Evolutionary conservation across 2,888 invertebrate species (phyloP).

Genomic region (Leucoma salicis): DNA sequence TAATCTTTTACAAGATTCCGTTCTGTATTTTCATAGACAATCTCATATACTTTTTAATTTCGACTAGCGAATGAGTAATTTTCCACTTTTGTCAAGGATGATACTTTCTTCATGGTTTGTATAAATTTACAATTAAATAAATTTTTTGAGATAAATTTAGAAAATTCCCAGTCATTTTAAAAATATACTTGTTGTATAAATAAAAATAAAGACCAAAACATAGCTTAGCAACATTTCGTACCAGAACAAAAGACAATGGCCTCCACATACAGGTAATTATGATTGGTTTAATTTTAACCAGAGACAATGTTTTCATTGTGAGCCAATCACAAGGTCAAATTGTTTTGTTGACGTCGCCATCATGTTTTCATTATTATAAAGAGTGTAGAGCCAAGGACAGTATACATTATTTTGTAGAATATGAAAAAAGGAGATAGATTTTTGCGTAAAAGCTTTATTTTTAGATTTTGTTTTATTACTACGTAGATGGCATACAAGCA

Average conservation of each 20-base stretch:
- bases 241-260: constrained; percentile 10
- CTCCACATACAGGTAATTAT: background rate
- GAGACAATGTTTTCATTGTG: constrained; percentile 4
- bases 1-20: constrained; percentile 83
- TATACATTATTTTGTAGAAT: too few relatives aligned
- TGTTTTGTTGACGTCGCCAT: constrained; percentile 27
- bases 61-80: constrained; percentile 55
- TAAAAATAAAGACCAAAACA: background rate
- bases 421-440: too few relatives aligned
- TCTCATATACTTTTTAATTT: constrained; percentile 68
- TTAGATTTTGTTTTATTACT: too few relatives aligned
- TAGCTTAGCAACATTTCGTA: constrained; percentile 6
- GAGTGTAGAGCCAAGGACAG: too few relatives aligned
- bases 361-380: constrained; percentile 12
- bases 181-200: background rate
- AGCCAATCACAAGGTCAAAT: constrained; percentile 19
- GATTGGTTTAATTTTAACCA: constrained; percentile 19
- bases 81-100: constrained; percentile 54
- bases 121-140: constrained; percentile 8
- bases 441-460: too few relatives aligned
- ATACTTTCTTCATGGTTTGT: constrained; percentile 26
- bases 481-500: too few relatives aligned
- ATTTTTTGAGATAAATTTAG: background rate
- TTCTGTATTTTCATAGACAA: constrained; percentile 82
- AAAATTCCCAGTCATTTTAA: background rate